A percentile compares a stretch with the other conserved stretches of the same genome.
These are phyloP conservation scores for Epistrophe eligans DNA, from an alignment of 2,888 invertebrate species.

Conservation along the genomic window DNA sequence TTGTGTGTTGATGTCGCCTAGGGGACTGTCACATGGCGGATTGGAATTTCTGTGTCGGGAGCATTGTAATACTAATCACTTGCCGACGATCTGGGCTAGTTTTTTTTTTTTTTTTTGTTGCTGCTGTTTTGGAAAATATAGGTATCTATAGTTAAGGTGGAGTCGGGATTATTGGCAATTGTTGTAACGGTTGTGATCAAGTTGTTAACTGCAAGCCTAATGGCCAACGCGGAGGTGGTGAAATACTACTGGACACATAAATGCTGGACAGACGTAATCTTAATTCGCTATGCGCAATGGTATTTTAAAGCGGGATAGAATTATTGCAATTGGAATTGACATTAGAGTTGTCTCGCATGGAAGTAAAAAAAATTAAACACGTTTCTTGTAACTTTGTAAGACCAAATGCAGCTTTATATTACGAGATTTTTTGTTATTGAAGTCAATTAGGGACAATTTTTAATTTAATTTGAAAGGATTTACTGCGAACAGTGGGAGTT, in stretches of 20 bases:
- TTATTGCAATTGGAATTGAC: constrained; percentile 12
- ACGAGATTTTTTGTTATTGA: constrained; percentile 50
- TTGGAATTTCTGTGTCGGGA: constrained; percentile 56
- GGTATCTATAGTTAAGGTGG: constrained; percentile 10
- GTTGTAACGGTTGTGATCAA: constrained; percentile 73
- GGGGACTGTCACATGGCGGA: constrained; percentile 35
- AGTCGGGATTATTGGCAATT: constrained; percentile 62
- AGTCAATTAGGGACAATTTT: constrained; percentile 59
- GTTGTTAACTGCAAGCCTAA: constrained; percentile 67
- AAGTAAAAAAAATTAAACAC: constrained; percentile 1
- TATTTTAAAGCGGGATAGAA: constrained; percentile 52
- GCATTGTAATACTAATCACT: constrained; percentile 70
- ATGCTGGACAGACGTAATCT: constrained; percentile 44
- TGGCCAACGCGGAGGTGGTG: constrained; percentile 66
- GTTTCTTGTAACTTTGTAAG: not conserved
- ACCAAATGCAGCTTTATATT: constrained; percentile 43
- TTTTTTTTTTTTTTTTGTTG: not conserved
- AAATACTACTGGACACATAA: constrained; percentile 42
- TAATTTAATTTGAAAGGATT: constrained; percentile 47
- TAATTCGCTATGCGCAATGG: constrained; percentile 61
- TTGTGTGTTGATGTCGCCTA: constrained; percentile 13
- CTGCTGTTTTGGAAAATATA: not conserved
- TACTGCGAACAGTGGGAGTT: constrained; percentile 35
- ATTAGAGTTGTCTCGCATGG: not conserved
- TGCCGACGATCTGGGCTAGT: constrained; percentile 60